Evolutionary conservation across 2,797 vertebrate species (phyloP).

Genomic region (Enteromius trimaculatus): DNA sequence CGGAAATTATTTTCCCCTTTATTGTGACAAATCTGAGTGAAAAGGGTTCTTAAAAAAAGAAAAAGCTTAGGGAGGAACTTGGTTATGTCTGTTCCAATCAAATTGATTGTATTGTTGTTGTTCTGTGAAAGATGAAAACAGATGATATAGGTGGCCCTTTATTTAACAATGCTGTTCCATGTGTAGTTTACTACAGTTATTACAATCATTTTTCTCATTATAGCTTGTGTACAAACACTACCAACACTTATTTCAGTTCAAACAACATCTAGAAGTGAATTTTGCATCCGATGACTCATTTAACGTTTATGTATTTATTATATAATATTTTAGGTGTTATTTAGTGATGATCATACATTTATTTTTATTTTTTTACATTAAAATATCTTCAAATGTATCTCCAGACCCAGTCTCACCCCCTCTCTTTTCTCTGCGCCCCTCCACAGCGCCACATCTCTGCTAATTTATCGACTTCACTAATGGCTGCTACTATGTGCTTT

Average conservation of each 20-base stretch:
- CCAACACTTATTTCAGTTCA: background rate
- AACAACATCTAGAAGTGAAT: background rate
- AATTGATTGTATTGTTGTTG: background rate
- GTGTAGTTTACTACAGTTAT: background rate
- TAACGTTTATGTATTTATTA: background rate
- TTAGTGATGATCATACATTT: background rate
- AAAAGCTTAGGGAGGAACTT: background rate
- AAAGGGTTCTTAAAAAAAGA: no score
- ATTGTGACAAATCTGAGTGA: constrained; percentile 3
- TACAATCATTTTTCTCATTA: background rate
- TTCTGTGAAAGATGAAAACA: background rate
- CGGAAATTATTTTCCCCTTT: background rate
- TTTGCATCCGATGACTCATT: background rate
- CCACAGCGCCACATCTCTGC: constrained; percentile 59
- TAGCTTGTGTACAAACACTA: no score
- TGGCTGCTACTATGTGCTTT: constrained; percentile 68
- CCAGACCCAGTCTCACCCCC: constrained; percentile 17
- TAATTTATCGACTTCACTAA: constrained; percentile 79
- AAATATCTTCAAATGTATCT: constrained; percentile 47
- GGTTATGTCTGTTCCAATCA: background rate
- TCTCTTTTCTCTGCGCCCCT: constrained; percentile 33
- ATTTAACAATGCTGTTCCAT: background rate
- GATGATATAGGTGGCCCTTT: background rate
- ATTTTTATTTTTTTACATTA: constrained; percentile 21
- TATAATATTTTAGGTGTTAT: background rate